A percentile compares a stretch with the other conserved stretches of the same genome.
These are phyloP conservation scores for Heterodera schachtii DNA, from an alignment of 1,140 invertebrate species.

Conservation along the genomic window DNA sequence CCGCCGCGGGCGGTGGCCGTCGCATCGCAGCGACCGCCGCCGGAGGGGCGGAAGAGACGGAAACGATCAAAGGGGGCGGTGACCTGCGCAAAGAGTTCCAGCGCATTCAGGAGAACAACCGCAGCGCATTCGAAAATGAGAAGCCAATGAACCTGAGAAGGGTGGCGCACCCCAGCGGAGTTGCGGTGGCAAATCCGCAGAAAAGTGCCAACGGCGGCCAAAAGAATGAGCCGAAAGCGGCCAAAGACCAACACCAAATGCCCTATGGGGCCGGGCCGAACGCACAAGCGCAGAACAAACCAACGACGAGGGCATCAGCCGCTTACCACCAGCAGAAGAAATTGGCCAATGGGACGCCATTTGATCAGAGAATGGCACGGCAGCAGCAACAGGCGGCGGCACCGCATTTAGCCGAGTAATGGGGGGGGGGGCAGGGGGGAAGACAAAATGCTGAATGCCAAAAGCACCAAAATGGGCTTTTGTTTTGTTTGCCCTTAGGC, in stretches of 20 bases:
- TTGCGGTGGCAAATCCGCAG: constrained; percentile 5
- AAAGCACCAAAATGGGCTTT: too few species aligned
- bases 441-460: background rate
- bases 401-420: constrained; percentile 34
- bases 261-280: constrained; percentile 3
- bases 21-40: background rate
- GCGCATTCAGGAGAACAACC: constrained; percentile 78
- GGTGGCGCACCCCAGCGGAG: constrained; percentile 34
- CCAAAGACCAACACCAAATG: background rate
- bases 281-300: background rate
- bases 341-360: background rate
- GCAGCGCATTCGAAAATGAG: constrained; percentile 72
- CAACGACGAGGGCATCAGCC: constrained; percentile 27
- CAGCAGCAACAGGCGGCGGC: constrained; percentile 40
- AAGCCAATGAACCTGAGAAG: constrained; percentile 69
- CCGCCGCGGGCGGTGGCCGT: background rate
- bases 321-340: constrained; percentile 9
- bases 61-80: constrained; percentile 71
- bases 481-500: too few species aligned
- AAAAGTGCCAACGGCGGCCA: constrained; percentile 3
- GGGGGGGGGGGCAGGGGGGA: background rate
- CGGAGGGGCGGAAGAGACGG: constrained; percentile 2
- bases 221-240: background rate
- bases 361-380: constrained; percentile 50
- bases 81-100: constrained; percentile 92